Percentiles rank a stretch among this genome's conserved stretches.
phyloP scores from a whole-genome alignment of 2,888 invertebrate species.

The Phania funesta region DNA sequence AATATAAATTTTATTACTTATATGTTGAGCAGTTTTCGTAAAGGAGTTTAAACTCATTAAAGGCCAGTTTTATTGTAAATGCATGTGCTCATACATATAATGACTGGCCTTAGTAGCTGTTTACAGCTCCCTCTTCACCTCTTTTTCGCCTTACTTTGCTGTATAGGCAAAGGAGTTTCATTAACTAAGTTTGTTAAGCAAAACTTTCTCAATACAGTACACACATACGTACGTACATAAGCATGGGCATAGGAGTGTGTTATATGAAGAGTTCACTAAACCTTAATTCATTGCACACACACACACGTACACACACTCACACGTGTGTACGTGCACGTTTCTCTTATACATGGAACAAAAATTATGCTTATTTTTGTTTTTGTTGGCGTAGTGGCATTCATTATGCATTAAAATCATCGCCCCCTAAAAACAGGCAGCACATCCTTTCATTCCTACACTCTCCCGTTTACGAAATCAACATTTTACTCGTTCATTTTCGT shows the following conservation, averaged over 20 bases:
- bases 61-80: conserved; percentile 51
- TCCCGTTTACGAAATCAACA: conserved; percentile 30
- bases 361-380: conserved; percentile 51
- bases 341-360: conserved; percentile 49
- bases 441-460: conserved; percentile 8
- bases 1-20: conserved; percentile 53
- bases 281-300: conserved; percentile 54
- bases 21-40: conserved; percentile 49
- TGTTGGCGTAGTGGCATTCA: conserved; percentile 70
- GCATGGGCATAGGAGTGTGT: neutral
- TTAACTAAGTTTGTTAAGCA: conserved; percentile 64
- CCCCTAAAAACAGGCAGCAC: conserved; percentile 60
- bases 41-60: conserved; percentile 66
- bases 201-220: conserved; percentile 48
- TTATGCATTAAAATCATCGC: conserved; percentile 78
- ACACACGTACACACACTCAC: conserved; percentile 7
- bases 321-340: neutral
- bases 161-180: conserved; percentile 54
- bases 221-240: conserved; percentile 11
- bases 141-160: neutral
- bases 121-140: neutral
- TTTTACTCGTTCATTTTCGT: conserved; percentile 24
- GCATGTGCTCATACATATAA: conserved; percentile 22
- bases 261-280: conserved; percentile 63
- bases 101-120: conserved; percentile 27